phyloP scores from a whole-genome alignment of 2,113 vertebrate genomes.

The Laticauda laticaudata region DNA sequence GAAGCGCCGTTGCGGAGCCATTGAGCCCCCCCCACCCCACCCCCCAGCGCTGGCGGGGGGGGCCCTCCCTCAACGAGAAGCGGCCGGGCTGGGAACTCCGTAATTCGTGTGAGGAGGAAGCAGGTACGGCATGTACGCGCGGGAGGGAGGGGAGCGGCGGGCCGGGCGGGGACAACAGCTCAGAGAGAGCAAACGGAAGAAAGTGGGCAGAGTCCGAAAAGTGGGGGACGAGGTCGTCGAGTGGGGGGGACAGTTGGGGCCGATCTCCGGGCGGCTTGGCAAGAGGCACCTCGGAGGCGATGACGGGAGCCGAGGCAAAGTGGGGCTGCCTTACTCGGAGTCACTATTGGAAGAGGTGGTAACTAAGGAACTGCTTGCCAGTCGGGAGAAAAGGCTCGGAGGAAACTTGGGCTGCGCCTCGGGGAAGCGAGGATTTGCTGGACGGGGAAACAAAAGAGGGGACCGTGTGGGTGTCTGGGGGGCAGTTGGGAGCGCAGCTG shows the following conservation, averaged over 20 bases:
- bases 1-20: constrained; percentile 51
- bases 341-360: background rate
- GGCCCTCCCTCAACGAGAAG: constrained; percentile 51
- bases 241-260: too few species aligned
- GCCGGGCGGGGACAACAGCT: background rate
- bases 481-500: background rate
- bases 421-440: background rate
- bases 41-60: constrained; percentile 57
- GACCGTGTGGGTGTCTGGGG: background rate
- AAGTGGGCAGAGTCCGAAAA: background rate
- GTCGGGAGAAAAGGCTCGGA: background rate
- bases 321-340: background rate
- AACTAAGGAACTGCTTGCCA: background rate
- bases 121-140: constrained; percentile 27
- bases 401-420: background rate
- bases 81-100: constrained; percentile 49
- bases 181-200: background rate
- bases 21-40: constrained; percentile 35
- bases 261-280: background rate
- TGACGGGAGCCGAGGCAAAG: background rate
- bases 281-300: background rate
- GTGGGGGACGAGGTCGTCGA: background rate
- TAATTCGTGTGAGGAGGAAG: constrained; percentile 61
- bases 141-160: background rate
- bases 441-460: background rate